Base-by-base conservation (phyloP, 2,113 vertebrate genomes). In the Furnarius figulus region DNA sequence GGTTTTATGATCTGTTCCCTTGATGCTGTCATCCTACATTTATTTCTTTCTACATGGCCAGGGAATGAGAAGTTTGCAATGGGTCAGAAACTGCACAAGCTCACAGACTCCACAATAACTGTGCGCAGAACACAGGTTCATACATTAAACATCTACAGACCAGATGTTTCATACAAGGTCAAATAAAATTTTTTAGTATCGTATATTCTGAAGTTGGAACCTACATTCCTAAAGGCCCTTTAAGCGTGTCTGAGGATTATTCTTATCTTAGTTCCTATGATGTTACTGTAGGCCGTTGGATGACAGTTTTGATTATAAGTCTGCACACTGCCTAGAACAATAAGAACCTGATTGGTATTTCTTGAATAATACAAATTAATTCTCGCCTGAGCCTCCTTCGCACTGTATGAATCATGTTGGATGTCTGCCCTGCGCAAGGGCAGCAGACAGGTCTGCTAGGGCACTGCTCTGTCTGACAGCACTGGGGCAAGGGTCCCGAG, bases 351-450 rank as follows among this genome's bases (percentile, higher is more conserved):
- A 85, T 59, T 74, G 77, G 47, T 89, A 61, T 53, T 75, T 68
- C 49, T 70, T 66, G 87, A 95, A 87, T 76, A 91, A 94, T 79
- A 74, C 52, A 78, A 82, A 91, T 67, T 52, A 85, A 91, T 89
- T 65, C 61, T 77, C 1, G 2, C 46, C 81, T 7, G 20, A 93
- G 47, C 62, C 59, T 91, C 78, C 74, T 79, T 85, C 0, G 0
- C 63, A 31, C 33, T 33, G 20, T 9, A 20, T 93, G 89, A 96
- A 87, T 91, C 81, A 87, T 20, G 50, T 46, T 66, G 85, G 72
- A 56, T 59, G 73, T 22, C 62, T 87, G 85, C 44, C 71, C 63
- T 53, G 49, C 55, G 55, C 93, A 76, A 79, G 71, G 44, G 65
- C 61, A 78, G 65, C 59, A 67, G 73, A 53, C 40, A 77, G 72